Evolutionary conservation across 2,113 vertebrate species (phyloP), one percentile per base, ranked within the genome.

Genomic region (Cavia porcellus): DNA sequence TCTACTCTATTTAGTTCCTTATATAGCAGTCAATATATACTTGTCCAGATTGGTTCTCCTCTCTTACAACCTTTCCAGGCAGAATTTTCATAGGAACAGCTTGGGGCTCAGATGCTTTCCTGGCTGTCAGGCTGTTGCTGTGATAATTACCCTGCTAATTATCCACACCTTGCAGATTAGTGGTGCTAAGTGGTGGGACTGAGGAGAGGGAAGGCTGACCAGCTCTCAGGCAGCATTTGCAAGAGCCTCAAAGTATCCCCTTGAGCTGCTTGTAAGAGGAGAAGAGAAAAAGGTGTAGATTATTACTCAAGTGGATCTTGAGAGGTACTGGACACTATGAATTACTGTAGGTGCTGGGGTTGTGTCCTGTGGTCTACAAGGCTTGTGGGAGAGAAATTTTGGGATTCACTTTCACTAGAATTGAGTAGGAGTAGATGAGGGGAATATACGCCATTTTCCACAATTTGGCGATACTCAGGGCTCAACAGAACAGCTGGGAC

Each of bases 81-180:
- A 88, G 82, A 77, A 66, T 89, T 95, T 93, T 96, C 72, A 17
- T 50, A 74, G 83, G 89, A 91, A 89, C 86, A 93, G 92, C 94
- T 92, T 96, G 95, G 83, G 28, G 17, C 92, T 97, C 86, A 93
- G 61, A 86, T 92, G 86, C 64, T 86, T 96, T 86, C 38, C 22
- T 32, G 35, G 77, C 86, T 91, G 89, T 90, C 96, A 91, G 75
- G 74, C 59, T 74, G 72, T 92, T 1, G 2, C 83, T 86, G 42
- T 81, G 96, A 45, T 89, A 96, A 97, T 92, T 93, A 86, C 87
- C 72, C 72, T 61, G 90, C 84, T 96, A 89, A 97, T 96, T 87
- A 97, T 74, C 52, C 86, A 93, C 86, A 95, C 87, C 92, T 94
- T 95, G 96, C 72, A 82, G 86, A 91, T 96, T 82, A 89, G 83